Evolutionary conservation across 2,797 vertebrate species (phyloP), one percentile per base, ranked within the genome.

Genomic region (Gastrophryne carolinensis): DNA sequence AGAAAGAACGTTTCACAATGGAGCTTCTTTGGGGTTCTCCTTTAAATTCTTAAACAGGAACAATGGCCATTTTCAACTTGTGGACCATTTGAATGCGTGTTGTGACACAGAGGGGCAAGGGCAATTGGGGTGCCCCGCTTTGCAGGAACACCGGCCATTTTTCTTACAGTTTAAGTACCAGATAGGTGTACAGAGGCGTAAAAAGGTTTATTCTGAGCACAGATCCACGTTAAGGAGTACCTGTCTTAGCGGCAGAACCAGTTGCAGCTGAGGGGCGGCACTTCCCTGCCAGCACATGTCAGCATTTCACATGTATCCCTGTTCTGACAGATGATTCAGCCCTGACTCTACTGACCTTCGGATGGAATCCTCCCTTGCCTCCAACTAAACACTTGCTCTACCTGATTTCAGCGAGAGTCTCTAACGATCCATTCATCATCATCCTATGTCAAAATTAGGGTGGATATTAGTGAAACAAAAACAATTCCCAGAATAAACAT

Each of bases 281-380:
- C 65, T 39, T 50, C 50, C 34, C 15, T 26, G 21, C 15, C 52
- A 47, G 32, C 50, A 6, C 19, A 39, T 66, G 34, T 66, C 63
- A 34, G n/a, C 63, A 39, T 68, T 54, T 68, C 34, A 39, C 10
- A 68, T 54, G 50, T 27, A 37, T 39, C 30, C 15, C 21, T 66
- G 17, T 34, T 49, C 30, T 19, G 65, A 68, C 24, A 41, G 65
- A 27, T 27, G 50, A 41, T 53, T 23, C 32, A 29, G 32, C 4
- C n/a, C n/a, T 56, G 65, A 56, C 65, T 39, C n/a, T 12, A n/a
- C 50, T 54, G 65, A 56, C 65, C 23, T 41, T 17, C 49, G 23
- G 50, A 56, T 26, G 44, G 8, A 68, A 68, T 27, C 49, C 15
- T 54, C 47, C 24, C 32, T 68, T 23, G 53, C 34, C 63, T 47